Conservation (phyloP, 1,140 invertebrate genomes). For the Diprion similis region DNA sequence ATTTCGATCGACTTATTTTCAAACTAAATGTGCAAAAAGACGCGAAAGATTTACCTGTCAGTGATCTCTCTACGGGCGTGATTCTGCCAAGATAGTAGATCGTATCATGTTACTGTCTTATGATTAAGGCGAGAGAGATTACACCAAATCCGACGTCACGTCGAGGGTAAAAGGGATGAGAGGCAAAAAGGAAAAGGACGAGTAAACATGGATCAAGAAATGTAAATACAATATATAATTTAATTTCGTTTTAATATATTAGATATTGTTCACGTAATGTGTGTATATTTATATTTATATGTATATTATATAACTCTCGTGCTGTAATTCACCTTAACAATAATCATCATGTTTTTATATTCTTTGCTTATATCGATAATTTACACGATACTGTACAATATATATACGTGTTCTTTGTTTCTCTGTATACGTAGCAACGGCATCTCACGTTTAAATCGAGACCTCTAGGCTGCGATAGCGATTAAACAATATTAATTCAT, state of each 20-base stretch:
- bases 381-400: conserved; percentile 4
- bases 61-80: too few species aligned
- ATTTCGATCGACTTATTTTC: too few species aligned
- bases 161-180: too few species aligned
- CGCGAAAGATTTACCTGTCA: too few species aligned
- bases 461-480: background rate
- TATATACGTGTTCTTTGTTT: background rate
- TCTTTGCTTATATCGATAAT: background rate
- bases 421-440: conserved; percentile 1
- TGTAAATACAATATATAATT: conserved; percentile 32
- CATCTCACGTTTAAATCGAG: conserved; percentile 6
- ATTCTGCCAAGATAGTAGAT: too few species aligned
- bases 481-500: background rate
- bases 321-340: conserved; percentile 16
- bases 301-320: conserved; percentile 31
- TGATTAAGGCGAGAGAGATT: too few species aligned
- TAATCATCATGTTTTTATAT: conserved; percentile 19
- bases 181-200: too few species aligned
- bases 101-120: too few species aligned
- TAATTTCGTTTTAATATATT: conserved; percentile 46
- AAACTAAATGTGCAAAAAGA: too few species aligned
- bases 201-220: too few species aligned
- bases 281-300: background rate
- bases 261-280: conserved; percentile 42
- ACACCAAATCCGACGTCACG: too few species aligned